Conservation (phyloP, 2,888 invertebrate genomes). For the Teleogryllus oceanicus region DNA sequence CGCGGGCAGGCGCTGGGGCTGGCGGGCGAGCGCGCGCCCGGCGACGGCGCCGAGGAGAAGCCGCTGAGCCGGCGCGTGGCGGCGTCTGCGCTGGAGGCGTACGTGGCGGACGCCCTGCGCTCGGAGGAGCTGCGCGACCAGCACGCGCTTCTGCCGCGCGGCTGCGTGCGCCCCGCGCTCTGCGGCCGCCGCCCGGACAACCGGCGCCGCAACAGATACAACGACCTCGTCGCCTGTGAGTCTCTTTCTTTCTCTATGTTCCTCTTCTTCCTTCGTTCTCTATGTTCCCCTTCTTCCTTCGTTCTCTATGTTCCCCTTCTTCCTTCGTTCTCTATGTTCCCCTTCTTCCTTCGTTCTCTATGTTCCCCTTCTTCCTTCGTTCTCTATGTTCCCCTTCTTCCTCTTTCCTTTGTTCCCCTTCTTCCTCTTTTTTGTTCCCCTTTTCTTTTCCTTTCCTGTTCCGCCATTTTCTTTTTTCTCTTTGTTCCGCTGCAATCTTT, state of each 20-base stretch:
- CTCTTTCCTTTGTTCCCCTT: too few species aligned
- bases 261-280: too few species aligned
- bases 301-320: too few species aligned
- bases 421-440: too few species aligned
- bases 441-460: too few species aligned
- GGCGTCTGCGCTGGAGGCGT: not conserved
- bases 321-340: too few species aligned
- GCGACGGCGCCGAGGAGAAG: slow-evolving; percentile 6
- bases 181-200: not conserved
- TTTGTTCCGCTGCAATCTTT: too few species aligned
- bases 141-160: slow-evolving; percentile 3
- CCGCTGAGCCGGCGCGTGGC: not conserved
- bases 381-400: too few species aligned
- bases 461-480: too few species aligned
- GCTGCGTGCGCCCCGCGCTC: not conserved
- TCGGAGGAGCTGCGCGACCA: not conserved
- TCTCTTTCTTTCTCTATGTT: not conserved
- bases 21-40: not conserved
- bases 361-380: too few species aligned
- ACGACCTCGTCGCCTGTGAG: slow-evolving; percentile 18
- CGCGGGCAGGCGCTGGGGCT: not conserved
- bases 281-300: too few species aligned
- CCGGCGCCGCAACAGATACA: not conserved
- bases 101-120: not conserved
- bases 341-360: too few species aligned